Evolutionary conservation across 1,140 invertebrate species (phyloP).

Genomic region (Drosophila virilis): DNA sequence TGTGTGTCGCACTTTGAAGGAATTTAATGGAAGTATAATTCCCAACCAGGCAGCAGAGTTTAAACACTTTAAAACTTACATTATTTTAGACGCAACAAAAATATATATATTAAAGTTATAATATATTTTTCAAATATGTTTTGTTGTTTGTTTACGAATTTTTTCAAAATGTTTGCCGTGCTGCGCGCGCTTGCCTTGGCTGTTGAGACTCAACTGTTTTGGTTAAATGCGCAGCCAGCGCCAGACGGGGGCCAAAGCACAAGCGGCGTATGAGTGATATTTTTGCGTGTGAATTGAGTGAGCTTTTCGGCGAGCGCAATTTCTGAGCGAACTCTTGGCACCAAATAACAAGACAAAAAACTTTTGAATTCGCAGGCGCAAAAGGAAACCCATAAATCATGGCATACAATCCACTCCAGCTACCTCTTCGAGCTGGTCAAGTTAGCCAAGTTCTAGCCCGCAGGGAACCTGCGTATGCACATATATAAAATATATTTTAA

Average conservation of each 20-base stretch:
- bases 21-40: not conserved
- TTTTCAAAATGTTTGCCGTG: conserved; percentile 10
- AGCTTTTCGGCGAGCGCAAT: conserved; percentile 59
- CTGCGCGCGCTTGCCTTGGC: conserved; percentile 63
- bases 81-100: conserved; percentile 8
- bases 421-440: not conserved
- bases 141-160: conserved; percentile 9
- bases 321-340: not conserved
- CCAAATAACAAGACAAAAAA: not conserved
- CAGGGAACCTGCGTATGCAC: conserved; percentile 2
- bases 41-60: not conserved
- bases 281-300: conserved; percentile 43
- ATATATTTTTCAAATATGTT: conserved; percentile 17
- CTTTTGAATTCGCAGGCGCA: conserved; percentile 15
- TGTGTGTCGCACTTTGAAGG: not conserved
- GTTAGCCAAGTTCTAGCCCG: conserved; percentile 22
- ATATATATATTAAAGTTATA: not conserved
- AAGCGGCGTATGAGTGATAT: conserved; percentile 78
- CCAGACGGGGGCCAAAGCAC: conserved; percentile 53
- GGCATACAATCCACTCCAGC: not conserved
- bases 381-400: conserved; percentile 36
- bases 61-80: conserved; percentile 34
- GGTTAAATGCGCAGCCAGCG: conserved; percentile 64
- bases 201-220: conserved; percentile 78
- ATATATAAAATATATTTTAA: conserved; percentile 40